Evolutionary conservation across 2,797 vertebrate species (phyloP).

Genomic region (Sandelia bainsii): DNA sequence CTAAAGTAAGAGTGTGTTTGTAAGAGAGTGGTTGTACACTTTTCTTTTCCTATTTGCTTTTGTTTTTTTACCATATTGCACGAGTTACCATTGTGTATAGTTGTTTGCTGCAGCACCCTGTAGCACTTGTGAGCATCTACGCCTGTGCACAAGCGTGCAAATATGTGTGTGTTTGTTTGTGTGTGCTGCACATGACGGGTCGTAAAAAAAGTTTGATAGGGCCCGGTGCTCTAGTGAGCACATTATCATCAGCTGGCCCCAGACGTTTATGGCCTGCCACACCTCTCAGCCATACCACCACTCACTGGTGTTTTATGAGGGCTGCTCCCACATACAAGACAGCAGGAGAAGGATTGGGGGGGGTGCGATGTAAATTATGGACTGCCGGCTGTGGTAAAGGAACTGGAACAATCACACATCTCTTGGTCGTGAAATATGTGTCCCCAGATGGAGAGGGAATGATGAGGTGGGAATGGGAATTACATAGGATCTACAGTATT

Average conservation of each 20-base stretch:
- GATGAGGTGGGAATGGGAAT: constrained; percentile 42
- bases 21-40: background rate
- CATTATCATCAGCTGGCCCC: constrained; percentile 76
- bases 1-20: constrained; percentile 20
- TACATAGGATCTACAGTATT: constrained; percentile 37
- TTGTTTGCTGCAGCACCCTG: constrained; percentile 16
- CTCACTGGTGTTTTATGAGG: constrained; percentile 73
- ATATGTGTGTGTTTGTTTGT: constrained; percentile 13
- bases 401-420: constrained; percentile 56
- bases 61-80: constrained; percentile 4
- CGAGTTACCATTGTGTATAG: constrained; percentile 23
- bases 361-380: constrained; percentile 65
- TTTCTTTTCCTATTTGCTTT: background rate
- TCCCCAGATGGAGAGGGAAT: constrained; percentile 28
- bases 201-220: constrained; percentile 71
- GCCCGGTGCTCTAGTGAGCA: constrained; percentile 58
- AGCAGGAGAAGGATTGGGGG: constrained; percentile 29
- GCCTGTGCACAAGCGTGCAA: constrained; percentile 5
- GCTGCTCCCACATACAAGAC: constrained; percentile 57
- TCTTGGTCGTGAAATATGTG: constrained; percentile 51
- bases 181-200: constrained; percentile 24
- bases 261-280: constrained; percentile 76
- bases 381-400: constrained; percentile 53
- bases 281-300: constrained; percentile 52
- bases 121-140: constrained; percentile 14